A percentile compares a stretch with the other conserved stretches of the same genome.
phyloP scores from a whole-genome alignment of 2,888 invertebrate species.

The Rhamnusium bicolor region DNA sequence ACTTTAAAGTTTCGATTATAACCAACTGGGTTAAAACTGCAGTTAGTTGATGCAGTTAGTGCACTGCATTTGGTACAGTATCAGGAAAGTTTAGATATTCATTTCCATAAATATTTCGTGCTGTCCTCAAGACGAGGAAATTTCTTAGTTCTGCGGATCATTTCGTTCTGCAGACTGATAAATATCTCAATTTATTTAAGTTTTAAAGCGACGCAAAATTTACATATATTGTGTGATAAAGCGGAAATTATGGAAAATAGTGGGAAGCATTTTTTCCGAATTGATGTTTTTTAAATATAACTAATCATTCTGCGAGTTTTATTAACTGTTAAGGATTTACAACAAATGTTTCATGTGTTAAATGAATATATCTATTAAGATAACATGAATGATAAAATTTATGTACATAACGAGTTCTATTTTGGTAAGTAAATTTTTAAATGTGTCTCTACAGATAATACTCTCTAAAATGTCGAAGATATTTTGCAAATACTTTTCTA shows the following conservation, averaged over 20 bases:
- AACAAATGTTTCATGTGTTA: neutral
- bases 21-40: constrained; percentile 52
- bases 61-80: constrained; percentile 37
- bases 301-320: neutral
- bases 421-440: no score
- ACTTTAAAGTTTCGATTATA: constrained; percentile 25
- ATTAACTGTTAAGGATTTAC: neutral
- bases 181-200: constrained; percentile 47
- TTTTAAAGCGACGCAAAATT: constrained; percentile 24
- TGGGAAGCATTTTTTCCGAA: neutral
- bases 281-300: neutral
- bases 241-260: neutral
- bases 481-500: no score
- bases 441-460: no score
- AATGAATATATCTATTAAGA: no score
- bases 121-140: constrained; percentile 45
- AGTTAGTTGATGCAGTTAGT: constrained; percentile 43
- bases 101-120: constrained; percentile 51
- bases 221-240: constrained; percentile 23
- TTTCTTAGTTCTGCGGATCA: constrained; percentile 44
- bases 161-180: constrained; percentile 43
- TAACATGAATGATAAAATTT: no score
- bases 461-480: no score
- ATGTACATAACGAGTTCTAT: no score
- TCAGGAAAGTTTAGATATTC: constrained; percentile 41